These are phyloP conservation scores for Netelia inedita DNA, from an alignment of 2,888 invertebrate genomes.

Conservation along the genomic window DNA sequence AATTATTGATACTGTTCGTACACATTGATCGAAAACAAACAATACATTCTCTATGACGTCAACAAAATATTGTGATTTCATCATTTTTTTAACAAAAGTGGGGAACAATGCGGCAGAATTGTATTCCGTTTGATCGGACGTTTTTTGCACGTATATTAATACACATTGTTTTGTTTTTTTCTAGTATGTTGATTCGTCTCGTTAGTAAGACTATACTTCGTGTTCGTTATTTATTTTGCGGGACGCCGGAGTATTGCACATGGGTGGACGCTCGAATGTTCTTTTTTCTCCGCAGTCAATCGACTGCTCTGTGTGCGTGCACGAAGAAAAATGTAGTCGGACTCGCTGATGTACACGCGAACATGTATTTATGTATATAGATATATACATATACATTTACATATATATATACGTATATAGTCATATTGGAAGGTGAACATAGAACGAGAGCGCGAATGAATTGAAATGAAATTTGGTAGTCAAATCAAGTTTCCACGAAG, in stretches of 20 bases:
- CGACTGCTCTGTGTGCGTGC: slow-evolving; percentile 33
- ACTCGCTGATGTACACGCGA: slow-evolving; percentile 23
- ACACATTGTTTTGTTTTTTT: slow-evolving; percentile 15
- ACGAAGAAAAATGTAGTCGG: slow-evolving; percentile 39
- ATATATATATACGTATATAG: neutral
- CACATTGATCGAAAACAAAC: too few relatives aligned
- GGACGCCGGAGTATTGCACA: slow-evolving; percentile 25
- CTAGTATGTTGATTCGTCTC: slow-evolving; percentile 49
- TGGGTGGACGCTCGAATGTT: slow-evolving; percentile 45
- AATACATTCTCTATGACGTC: too few relatives aligned
- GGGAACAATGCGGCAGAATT: neutral
- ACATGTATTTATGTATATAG: neutral
- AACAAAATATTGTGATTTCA: neutral
- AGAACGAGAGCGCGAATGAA: slow-evolving; percentile 58
- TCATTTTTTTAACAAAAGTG: neutral
- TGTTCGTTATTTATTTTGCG: slow-evolving; percentile 64
- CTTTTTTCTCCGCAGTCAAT: slow-evolving; percentile 36
- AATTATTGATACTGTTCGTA: too few relatives aligned
- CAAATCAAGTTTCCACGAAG: slow-evolving; percentile 68
- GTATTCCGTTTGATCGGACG: slow-evolving; percentile 22
- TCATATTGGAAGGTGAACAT: slow-evolving; percentile 19
- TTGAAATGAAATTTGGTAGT: slow-evolving; percentile 70
- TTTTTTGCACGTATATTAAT: neutral
- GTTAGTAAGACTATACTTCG: slow-evolving; percentile 52
- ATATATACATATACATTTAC: slow-evolving; percentile 4